Evolutionary conservation across 2,113 vertebrate genomes (phyloP).

Genomic region (Pelecanoides urinatrix): DNA sequence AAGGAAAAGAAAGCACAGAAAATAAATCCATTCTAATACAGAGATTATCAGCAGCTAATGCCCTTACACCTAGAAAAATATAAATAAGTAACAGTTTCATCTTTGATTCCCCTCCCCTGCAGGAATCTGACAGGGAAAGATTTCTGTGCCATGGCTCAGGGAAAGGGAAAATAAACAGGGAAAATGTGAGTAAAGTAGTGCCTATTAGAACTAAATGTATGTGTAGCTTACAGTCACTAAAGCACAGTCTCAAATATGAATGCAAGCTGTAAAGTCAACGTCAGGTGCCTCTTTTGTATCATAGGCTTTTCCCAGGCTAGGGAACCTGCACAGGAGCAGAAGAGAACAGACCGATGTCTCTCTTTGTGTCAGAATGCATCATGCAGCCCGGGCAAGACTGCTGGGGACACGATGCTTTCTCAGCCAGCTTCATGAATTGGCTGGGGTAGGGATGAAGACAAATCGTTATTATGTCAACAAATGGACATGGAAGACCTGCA

Average conservation of each 20-base stretch:
- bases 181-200: neutral
- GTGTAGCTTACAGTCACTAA: neutral
- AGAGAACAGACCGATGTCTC: neutral
- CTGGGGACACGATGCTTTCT: neutral
- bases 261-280: neutral
- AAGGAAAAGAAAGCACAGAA: neutral
- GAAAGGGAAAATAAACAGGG: conserved; percentile 10
- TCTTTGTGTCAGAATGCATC: neutral
- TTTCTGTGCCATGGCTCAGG: conserved; percentile 3
- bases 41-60: neutral
- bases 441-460: neutral
- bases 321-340: neutral
- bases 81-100: neutral
- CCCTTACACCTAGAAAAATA: neutral
- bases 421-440: neutral
- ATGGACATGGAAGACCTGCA: neutral
- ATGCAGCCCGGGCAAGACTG: neutral
- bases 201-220: neutral
- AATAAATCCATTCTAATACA: neutral
- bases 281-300: conserved; percentile 11
- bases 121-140: neutral
- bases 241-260: neutral
- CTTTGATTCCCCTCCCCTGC: neutral
- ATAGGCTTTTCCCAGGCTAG: neutral
- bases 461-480: neutral